A percentile compares a stretch with the other conserved stretches of the same genome.
Conservation (phyloP, 2,113 vertebrate genomes). For the Malurus alboscapulatus region DNA sequence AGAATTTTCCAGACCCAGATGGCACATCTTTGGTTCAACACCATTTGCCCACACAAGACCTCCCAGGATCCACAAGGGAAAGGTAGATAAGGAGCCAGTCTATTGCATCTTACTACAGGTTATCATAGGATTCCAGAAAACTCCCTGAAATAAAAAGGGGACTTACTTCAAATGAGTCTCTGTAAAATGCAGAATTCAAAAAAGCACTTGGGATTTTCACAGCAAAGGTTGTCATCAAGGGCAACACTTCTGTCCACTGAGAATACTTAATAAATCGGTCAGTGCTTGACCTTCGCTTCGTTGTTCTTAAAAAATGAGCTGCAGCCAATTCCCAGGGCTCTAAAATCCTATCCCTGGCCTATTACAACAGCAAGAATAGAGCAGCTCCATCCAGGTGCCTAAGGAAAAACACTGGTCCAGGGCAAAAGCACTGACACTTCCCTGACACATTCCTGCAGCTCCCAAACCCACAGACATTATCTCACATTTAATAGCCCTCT, state of each 20-base stretch:
- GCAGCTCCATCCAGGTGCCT: neutral
- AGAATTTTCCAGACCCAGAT: neutral
- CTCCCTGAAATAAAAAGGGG: neutral
- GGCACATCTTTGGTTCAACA: neutral
- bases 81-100: neutral
- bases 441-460: neutral
- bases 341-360: neutral
- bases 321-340: neutral
- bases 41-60: neutral
- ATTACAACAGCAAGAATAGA: neutral
- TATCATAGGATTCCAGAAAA: neutral
- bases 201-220: neutral
- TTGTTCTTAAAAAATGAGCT: neutral
- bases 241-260: neutral
- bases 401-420: neutral
- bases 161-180: neutral
- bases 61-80: neutral
- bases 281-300: neutral
- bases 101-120: neutral
- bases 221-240: neutral
- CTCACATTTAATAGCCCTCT: neutral
- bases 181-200: neutral
- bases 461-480: neutral
- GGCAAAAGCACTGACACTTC: neutral
- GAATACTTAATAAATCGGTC: neutral